Evolutionary conservation across 53 echinoderm and acorn worm species (phyloP), one percentile per base, ranked within the genome.

Genomic region (Echinarachnius parma): DNA sequence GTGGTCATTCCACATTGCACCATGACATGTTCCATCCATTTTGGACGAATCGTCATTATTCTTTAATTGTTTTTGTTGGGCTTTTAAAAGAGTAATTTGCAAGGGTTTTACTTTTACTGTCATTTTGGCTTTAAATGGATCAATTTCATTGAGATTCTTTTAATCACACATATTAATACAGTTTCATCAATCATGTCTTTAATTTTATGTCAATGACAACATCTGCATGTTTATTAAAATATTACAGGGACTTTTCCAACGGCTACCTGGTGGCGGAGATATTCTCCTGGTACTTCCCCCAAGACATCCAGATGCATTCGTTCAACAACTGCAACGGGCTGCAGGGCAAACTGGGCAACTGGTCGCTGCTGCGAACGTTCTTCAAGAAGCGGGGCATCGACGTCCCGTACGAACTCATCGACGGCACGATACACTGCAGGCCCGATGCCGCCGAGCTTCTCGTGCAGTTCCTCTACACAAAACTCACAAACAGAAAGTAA

Each of bases 221-320:
- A n/a, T n/a, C n/a, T n/a, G n/a, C n/a, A n/a, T n/a, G n/a, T n/a
- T n/a, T n/a, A n/a, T n/a, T n/a, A n/a, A 26, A 14, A 16, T 16
- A 4, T 82, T 81, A 1, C 88, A 98, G 98, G 57, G 98, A 98
- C 53, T 98, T 98, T 32, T 98, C 98, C n/a, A 92, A 81, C 83
- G 91, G 98, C n/a, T 98, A 92, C 78, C 80, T 98, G 20, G 86
- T 98, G 10, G 98, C 98, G 31, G 98, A 98, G 77, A 86, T 98
- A 21, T 98, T 92, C 54, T 98, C 98, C 2, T 98, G 98, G 98
- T 98, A 98, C 72, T 98, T 48, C 64, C 98, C 98, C 15, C 79
- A 89, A 35, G 98, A 98, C 58, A 98, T 98, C 50, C 88, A 88
- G 67, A 98, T 98, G 98, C 98, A 98, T 47, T 86, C 86, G 3